Evolutionary conservation across 2,888 invertebrate species (phyloP).

Genomic region (Anaspis maculata): DNA sequence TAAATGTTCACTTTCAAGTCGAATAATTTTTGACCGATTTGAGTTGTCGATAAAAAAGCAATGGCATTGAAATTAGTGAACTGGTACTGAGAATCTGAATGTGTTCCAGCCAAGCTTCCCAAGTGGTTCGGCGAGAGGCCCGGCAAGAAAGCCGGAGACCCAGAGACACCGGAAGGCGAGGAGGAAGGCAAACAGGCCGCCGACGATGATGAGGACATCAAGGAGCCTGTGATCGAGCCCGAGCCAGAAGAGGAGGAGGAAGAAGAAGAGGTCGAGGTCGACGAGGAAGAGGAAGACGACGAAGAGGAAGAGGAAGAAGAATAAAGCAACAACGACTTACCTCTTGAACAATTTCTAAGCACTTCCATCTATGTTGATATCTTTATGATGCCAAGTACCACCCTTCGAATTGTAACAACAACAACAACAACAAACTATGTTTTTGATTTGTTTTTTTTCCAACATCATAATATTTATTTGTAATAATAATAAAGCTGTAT

Average conservation of each 20-base stretch:
- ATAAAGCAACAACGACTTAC: constrained; percentile 13
- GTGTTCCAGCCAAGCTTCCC: constrained; percentile 73
- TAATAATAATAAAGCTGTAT: constrained; percentile 36
- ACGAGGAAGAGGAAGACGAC: constrained; percentile 69
- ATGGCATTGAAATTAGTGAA: no score
- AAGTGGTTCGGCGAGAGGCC: constrained; percentile 95
- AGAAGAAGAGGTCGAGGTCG: constrained; percentile 60
- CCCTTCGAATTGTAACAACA: no score
- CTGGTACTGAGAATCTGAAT: not conserved
- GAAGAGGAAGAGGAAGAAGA: constrained; percentile 61
- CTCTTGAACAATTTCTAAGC: no score
- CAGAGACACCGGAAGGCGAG: constrained; percentile 86
- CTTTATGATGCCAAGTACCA: no score
- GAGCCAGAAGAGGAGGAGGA: constrained; percentile 70
- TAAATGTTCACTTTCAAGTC: not conserved
- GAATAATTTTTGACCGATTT: not conserved
- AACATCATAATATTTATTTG: constrained; percentile 24
- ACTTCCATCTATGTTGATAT: no score
- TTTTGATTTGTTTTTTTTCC: not conserved
- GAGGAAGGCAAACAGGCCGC: constrained; percentile 75
- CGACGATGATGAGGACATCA: constrained; percentile 53
- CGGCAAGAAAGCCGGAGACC: constrained; percentile 83
- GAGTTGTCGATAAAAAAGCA: no score
- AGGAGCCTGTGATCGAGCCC: constrained; percentile 54
- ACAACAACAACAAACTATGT: no score